Percentiles rank a stretch among this genome's conserved stretches.
These are phyloP conservation scores for Panonychus citri DNA, from an alignment of 1,140 invertebrate genomes.

Conservation along the genomic window DNA sequence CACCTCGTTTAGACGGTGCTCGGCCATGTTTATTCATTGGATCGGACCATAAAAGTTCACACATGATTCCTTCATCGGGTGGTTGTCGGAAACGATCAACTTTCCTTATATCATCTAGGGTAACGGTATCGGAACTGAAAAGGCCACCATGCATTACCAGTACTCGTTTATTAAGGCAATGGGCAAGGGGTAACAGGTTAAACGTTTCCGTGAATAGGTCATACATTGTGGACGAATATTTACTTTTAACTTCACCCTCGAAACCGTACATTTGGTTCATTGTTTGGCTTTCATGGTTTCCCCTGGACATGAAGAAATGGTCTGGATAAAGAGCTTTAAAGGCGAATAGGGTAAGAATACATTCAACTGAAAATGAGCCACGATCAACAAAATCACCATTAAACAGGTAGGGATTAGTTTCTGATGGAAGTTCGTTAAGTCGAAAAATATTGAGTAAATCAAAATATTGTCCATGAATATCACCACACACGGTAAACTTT, in stretches of 20 bases:
- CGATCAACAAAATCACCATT: conserved; percentile 86
- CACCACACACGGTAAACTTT: conserved; percentile 98
- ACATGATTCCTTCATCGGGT: conserved; percentile 92
- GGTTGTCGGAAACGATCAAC: conserved; percentile 81
- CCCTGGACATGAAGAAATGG: conserved; percentile 92
- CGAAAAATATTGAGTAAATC: conserved; percentile 95
- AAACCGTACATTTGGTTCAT: conserved; percentile 98
- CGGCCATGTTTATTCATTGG: conserved; percentile 66
- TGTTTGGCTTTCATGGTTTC: conserved; percentile 86
- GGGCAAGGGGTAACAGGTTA: conserved; percentile 84
- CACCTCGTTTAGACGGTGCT: conserved; percentile 79
- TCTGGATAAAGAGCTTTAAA: conserved; percentile 92
- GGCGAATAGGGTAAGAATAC: conserved; percentile 89
- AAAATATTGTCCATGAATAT: conserved; percentile 97
- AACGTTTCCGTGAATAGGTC: conserved; percentile 95
- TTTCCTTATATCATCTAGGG: conserved; percentile 62
- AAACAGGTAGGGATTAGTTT: conserved; percentile 77
- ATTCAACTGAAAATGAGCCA: conserved; percentile 97
- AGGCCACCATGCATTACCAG: conserved; percentile 87
- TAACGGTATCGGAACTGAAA: conserved; percentile 67
- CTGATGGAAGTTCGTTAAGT: conserved; percentile 80
- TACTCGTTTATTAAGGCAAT: conserved; percentile 76
- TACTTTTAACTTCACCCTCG: conserved; percentile 39
- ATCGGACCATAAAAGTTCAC: conserved; percentile 93
- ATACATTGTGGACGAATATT: conserved; percentile 68